A percentile compares a stretch with the other conserved stretches of the same genome.
Evolutionary conservation across 2,797 vertebrate genomes (phyloP).

Genomic region (Coregonus sp.): DNA sequence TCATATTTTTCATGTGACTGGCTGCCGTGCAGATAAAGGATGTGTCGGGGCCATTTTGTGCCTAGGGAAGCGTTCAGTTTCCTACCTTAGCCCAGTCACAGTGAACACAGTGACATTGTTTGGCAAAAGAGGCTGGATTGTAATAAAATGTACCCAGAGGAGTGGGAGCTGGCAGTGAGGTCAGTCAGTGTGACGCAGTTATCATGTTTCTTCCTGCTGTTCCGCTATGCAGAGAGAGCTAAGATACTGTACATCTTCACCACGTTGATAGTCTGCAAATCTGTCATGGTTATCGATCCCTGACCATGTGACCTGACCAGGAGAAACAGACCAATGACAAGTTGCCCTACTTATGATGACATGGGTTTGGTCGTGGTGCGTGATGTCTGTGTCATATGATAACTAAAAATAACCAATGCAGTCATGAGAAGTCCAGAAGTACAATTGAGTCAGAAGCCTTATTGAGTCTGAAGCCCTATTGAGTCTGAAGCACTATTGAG

Average conservation of each 20-base stretch:
- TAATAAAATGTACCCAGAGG: conserved; percentile 64
- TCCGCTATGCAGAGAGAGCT: not conserved
- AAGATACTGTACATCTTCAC: not conserved
- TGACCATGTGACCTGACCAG: not conserved
- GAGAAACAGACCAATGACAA: not conserved
- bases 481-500: too few relatives aligned
- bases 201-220: not conserved
- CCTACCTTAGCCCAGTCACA: conserved; percentile 37
- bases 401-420: not conserved
- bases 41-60: conserved; percentile 37
- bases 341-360: not conserved
- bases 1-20: conserved; percentile 47
- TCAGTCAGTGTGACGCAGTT: conserved; percentile 52
- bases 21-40: conserved; percentile 13
- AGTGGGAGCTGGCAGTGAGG: conserved; percentile 49
- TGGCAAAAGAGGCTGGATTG: conserved; percentile 47
- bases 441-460: not conserved
- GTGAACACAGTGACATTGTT: conserved; percentile 38
- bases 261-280: not conserved
- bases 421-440: not conserved
- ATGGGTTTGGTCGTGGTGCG: not conserved
- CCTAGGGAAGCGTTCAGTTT: conserved; percentile 24
- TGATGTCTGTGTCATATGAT: not conserved
- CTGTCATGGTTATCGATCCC: not conserved
- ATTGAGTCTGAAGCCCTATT: too few relatives aligned